phyloP scores from a whole-genome alignment of 2,113 vertebrate species.

The Ramphastos sulfuratus region DNA sequence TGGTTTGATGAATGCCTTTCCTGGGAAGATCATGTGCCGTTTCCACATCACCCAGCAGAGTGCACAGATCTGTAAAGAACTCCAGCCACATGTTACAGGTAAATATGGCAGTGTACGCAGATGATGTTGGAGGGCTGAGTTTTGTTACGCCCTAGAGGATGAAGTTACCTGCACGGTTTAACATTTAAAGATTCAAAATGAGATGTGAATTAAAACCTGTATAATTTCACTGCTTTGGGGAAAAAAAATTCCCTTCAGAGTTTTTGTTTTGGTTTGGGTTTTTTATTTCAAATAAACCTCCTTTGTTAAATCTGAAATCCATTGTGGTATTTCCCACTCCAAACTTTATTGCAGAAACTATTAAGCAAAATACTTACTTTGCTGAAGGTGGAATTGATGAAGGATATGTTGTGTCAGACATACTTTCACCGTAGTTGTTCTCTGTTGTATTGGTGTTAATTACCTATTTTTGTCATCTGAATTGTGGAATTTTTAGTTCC shows the following conservation, averaged over 20 bases:
- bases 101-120: background rate
- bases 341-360: background rate
- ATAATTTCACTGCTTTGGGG: background rate
- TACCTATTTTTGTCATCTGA: background rate
- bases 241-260: background rate
- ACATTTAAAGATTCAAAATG: background rate
- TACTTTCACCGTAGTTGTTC: background rate
- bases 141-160: background rate
- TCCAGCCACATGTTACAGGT: constrained; percentile 85
- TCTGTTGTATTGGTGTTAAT: background rate
- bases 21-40: constrained; percentile 84
- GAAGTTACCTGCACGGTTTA: background rate
- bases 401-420: background rate
- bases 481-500: background rate
- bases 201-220: background rate
- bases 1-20: constrained; percentile 81
- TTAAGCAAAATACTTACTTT: constrained; percentile 8
- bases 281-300: background rate
- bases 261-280: background rate
- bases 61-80: constrained; percentile 75
- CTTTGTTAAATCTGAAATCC: constrained; percentile 6
- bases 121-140: background rate
- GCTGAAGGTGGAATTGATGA: background rate
- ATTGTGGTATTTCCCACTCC: background rate
- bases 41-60: constrained; percentile 89